Evolutionary conservation across 2,797 vertebrate genomes (phyloP).

Genomic region (Enteromius fasciolatus): DNA sequence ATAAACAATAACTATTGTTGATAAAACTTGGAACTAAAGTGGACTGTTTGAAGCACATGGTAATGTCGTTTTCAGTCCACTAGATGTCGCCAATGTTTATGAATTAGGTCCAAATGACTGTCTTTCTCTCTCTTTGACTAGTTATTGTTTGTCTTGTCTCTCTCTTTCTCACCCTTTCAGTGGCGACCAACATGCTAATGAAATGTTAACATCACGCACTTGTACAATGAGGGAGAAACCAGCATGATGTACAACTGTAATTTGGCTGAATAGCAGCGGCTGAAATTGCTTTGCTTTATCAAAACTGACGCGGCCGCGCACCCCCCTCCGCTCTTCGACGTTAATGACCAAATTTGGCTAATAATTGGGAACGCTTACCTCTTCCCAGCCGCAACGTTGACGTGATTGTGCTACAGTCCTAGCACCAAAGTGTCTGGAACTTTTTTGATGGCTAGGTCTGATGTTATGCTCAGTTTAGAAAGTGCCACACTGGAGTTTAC

Average conservation of each 20-base stretch:
- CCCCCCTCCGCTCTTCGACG: slow-evolving; percentile 48
- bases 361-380: slow-evolving; percentile 70
- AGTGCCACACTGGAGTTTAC: slow-evolving; percentile 22
- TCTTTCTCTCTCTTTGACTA: slow-evolving; percentile 17
- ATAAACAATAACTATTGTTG: not conserved
- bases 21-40: not conserved
- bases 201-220: slow-evolving; percentile 69
- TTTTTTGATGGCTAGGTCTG: slow-evolving; percentile 28
- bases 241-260: slow-evolving; percentile 80
- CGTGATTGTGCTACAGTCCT: slow-evolving; percentile 18
- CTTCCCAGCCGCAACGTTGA: slow-evolving; percentile 71
- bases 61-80: slow-evolving; percentile 52
- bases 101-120: slow-evolving; percentile 18
- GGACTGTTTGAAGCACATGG: not conserved
- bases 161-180: slow-evolving; percentile 62
- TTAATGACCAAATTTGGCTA: slow-evolving; percentile 72
- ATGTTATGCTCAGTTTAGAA: slow-evolving; percentile 35
- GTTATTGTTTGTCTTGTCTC: slow-evolving; percentile 44
- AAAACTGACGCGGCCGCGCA: slow-evolving; percentile 66
- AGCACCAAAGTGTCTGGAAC: slow-evolving; percentile 18
- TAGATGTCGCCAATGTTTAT: slow-evolving; percentile 78
- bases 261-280: slow-evolving; percentile 72
- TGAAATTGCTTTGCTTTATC: slow-evolving; percentile 81
- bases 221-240: slow-evolving; percentile 66
- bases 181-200: slow-evolving; percentile 68